Percentiles rank a stretch among this genome's conserved stretches.
Conservation (phyloP, 2,113 vertebrate genomes). For the Burhinus oedicnemus region DNA sequence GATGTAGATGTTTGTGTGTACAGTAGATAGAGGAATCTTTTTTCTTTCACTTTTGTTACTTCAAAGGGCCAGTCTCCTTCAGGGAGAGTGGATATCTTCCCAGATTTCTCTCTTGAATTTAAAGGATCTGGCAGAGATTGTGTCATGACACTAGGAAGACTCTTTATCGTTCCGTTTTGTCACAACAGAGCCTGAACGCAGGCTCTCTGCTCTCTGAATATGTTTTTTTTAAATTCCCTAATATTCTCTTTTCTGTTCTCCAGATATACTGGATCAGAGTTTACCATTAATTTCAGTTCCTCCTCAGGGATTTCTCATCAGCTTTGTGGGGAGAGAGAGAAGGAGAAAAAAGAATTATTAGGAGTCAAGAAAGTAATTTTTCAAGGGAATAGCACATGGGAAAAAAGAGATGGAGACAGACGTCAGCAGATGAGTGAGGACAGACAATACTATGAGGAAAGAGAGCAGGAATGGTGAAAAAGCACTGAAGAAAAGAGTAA, state of each 20-base stretch:
- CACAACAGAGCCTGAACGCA: neutral
- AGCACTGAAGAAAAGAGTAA: neutral
- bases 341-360: neutral
- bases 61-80: neutral
- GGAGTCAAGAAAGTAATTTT: neutral
- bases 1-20: neutral
- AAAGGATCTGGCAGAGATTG: neutral
- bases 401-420: neutral
- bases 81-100: neutral
- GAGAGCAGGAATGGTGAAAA: neutral
- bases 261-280: neutral
- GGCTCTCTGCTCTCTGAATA: neutral
- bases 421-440: neutral
- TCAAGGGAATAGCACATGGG: neutral
- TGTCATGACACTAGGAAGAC: neutral
- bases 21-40: neutral
- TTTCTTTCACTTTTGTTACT: neutral
- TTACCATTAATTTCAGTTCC: neutral
- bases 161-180: neutral
- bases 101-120: neutral
- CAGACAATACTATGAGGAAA: neutral
- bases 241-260: neutral
- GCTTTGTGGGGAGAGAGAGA: neutral
- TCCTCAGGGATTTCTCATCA: neutral
- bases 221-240: fast-evolving